These are phyloP conservation scores for Microctenopoma lineatum DNA, from an alignment of 2,797 vertebrate genomes.

Conservation along the genomic window DNA sequence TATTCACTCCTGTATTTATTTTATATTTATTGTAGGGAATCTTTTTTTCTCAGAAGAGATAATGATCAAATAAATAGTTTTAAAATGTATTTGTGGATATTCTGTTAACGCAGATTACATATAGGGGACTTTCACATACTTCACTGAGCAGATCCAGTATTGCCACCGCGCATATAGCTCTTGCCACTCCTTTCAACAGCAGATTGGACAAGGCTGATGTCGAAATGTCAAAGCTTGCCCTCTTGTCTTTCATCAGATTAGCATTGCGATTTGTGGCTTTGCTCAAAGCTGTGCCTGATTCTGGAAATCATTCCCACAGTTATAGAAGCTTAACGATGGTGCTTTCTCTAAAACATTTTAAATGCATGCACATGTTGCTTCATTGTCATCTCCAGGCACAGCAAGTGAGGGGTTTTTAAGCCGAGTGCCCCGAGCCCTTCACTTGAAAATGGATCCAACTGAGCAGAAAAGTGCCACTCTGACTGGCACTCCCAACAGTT, in stretches of 20 bases:
- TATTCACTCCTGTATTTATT: too few species aligned
- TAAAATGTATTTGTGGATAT: too few species aligned
- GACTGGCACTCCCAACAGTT: slow-evolving; percentile 35
- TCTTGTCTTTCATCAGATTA: slow-evolving; percentile 3
- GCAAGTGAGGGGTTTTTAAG: slow-evolving; percentile 33
- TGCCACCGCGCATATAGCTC: too few species aligned
- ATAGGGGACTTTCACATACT: too few species aligned
- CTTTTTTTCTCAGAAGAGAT: too few species aligned
- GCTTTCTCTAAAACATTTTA: slow-evolving; percentile 26
- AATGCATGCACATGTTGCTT: slow-evolving; percentile 8
- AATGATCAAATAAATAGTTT: too few species aligned
- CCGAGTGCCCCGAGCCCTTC: slow-evolving; percentile 20
- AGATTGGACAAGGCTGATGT: too few species aligned
- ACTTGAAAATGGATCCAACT: slow-evolving; percentile 54
- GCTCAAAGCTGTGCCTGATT: slow-evolving; percentile 3
- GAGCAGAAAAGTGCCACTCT: slow-evolving; percentile 57
- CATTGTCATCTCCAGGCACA: slow-evolving; percentile 32
- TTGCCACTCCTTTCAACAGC: too few species aligned
- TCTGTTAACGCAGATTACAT: too few species aligned
- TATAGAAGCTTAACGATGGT: neutral
- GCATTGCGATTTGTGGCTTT: slow-evolving; percentile 7
- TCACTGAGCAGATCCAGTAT: too few species aligned
- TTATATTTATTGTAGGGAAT: too few species aligned
- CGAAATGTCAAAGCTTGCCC: neutral
- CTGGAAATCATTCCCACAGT: neutral